phyloP scores from a whole-genome alignment of 2,888 invertebrate genomes.

The Dryocosmus kuriphilus region DNA sequence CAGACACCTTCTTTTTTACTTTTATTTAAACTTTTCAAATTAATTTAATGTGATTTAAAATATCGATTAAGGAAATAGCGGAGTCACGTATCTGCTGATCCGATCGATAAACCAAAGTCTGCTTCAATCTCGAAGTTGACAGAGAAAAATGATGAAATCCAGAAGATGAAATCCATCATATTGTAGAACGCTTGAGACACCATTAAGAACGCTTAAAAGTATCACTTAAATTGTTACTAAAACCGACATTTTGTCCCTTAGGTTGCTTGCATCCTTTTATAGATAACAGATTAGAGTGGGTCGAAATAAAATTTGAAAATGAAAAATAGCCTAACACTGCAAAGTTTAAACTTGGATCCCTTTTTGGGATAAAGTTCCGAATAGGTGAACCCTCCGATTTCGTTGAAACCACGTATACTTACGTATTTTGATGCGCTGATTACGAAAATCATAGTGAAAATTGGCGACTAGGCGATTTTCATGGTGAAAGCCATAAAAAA shows the following conservation, averaged over 20 bases:
- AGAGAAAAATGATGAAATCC: conserved; percentile 30
- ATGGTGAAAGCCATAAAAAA: too few relatives aligned
- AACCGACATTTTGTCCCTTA: conserved; percentile 58
- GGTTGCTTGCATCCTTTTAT: conserved; percentile 54
- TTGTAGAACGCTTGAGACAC: neutral
- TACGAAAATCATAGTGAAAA: too few relatives aligned
- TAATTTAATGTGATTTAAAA: conserved; percentile 3
- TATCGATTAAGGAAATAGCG: conserved; percentile 36
- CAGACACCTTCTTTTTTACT: neutral
- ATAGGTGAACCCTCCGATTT: too few relatives aligned
- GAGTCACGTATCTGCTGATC: conserved; percentile 57
- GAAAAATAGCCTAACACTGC: too few relatives aligned
- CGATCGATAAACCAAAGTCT: conserved; percentile 57
- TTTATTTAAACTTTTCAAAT: neutral
- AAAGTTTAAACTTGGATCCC: too few relatives aligned
- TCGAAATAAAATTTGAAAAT: too few relatives aligned
- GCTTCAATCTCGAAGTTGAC: conserved; percentile 25
- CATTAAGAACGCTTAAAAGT: conserved; percentile 23
- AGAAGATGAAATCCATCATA: conserved; percentile 26
- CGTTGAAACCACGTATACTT: too few relatives aligned
- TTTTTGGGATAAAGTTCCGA: too few relatives aligned
- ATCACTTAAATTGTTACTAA: conserved; percentile 6
- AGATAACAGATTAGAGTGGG: neutral
- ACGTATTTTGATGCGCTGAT: too few relatives aligned
- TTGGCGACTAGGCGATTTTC: too few relatives aligned